These are phyloP conservation scores for Tetrax tetrax DNA, from an alignment of 2,113 vertebrate genomes.

Conservation along the genomic window DNA sequence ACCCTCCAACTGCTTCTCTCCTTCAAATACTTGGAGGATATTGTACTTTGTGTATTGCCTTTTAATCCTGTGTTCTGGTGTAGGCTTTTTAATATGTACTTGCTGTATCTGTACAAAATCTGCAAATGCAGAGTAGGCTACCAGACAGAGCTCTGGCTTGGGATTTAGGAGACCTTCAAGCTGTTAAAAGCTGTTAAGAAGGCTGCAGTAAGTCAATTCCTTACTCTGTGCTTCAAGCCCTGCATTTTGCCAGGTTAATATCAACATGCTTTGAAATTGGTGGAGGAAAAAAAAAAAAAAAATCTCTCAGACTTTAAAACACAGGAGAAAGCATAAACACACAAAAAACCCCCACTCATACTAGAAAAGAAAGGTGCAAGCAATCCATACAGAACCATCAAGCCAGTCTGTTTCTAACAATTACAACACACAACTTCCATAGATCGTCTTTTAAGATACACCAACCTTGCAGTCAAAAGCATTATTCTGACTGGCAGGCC, in stretches of 20 bases:
- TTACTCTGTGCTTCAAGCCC: not conserved
- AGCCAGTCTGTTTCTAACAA: not conserved
- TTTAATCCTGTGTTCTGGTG: constrained; percentile 59
- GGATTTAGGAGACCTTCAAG: constrained; percentile 1
- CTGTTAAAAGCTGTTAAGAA: constrained; percentile 37
- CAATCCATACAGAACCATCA: not conserved
- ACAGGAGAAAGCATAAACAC: not conserved
- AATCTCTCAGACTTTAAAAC: constrained; percentile 18
- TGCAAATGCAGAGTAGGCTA: constrained; percentile 46
- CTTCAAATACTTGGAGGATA: constrained; percentile 50
- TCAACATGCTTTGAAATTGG: not conserved
- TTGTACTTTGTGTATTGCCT: not conserved
- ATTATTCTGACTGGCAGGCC: not conserved
- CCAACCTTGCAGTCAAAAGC: not conserved
- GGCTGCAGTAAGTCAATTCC: constrained; percentile 41
- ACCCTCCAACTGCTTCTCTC: constrained; percentile 63
- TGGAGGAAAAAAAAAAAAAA: not conserved
- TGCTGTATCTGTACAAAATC: constrained; percentile 39
- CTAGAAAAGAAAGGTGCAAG: not conserved
- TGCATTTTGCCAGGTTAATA: not conserved
- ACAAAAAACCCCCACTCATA: not conserved
- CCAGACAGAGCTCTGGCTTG: constrained; percentile 42
- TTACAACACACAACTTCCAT: not conserved
- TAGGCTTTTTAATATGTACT: constrained; percentile 53
- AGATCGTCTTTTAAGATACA: not conserved